phyloP scores from a whole-genome alignment of 2,888 invertebrate genomes.

The Drosophila antonietae region DNA sequence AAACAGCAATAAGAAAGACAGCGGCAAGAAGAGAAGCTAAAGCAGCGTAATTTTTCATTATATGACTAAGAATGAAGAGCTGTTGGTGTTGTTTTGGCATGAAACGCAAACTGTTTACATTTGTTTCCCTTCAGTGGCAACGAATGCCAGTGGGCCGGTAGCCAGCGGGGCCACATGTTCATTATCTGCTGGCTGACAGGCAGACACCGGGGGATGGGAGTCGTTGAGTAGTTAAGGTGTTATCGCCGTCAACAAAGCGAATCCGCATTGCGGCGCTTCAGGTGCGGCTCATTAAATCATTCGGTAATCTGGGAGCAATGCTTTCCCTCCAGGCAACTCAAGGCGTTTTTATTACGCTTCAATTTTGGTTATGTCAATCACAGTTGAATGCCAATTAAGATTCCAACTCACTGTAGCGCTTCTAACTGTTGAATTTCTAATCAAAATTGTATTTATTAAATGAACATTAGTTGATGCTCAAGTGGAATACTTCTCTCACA shows the following conservation, averaged over 20 bases:
- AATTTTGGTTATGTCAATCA: slow-evolving; percentile 56
- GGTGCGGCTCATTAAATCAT: slow-evolving; percentile 74
- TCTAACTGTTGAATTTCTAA: not conserved
- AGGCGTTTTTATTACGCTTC: slow-evolving; percentile 14
- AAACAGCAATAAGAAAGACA: not conserved
- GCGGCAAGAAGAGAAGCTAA: not conserved
- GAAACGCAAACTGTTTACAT: slow-evolving; percentile 76
- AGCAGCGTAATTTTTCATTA: slow-evolving; percentile 69
- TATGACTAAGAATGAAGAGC: slow-evolving; percentile 15
- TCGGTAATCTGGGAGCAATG: slow-evolving; percentile 51
- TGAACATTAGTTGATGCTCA: not conserved
- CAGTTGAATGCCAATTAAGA: slow-evolving; percentile 60
- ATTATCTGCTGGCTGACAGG: slow-evolving; percentile 25
- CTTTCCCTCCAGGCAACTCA: slow-evolving; percentile 27
- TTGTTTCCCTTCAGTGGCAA: slow-evolving; percentile 49
- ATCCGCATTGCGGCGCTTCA: slow-evolving; percentile 50
- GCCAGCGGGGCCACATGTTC: slow-evolving; percentile 17
- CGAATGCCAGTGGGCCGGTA: slow-evolving; percentile 18
- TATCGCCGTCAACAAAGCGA: slow-evolving; percentile 25
- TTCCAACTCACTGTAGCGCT: slow-evolving; percentile 10
- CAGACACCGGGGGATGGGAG: slow-evolving; percentile 4
- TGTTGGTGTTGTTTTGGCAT: slow-evolving; percentile 43
- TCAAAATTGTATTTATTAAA: not conserved
- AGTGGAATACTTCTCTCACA: not conserved
- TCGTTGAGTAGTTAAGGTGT: slow-evolving; percentile 29